Percentiles rank a stretch among this genome's conserved stretches.
Evolutionary conservation across 2,888 invertebrate genomes (phyloP).

Genomic region (Nomada fabriciana): DNA sequence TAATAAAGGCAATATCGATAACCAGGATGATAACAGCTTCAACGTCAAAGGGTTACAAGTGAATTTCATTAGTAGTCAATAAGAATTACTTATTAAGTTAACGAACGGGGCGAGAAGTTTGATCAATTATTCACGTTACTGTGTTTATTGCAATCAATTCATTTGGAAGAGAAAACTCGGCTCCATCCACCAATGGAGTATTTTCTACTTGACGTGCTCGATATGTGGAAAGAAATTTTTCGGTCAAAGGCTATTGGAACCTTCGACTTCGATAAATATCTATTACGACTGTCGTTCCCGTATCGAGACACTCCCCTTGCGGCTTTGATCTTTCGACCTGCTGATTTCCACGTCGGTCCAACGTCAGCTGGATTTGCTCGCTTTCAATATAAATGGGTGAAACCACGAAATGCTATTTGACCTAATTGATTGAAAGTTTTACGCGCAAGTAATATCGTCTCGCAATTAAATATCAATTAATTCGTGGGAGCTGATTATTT

Average conservation of each 20-base stretch:
- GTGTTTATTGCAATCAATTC: not conserved
- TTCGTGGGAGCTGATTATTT: too few species aligned
- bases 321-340: slow-evolving; percentile 34
- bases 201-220: slow-evolving; percentile 9
- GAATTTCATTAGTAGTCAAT: not conserved
- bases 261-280: not conserved
- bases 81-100: too few species aligned
- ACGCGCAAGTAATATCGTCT: too few species aligned
- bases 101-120: too few species aligned
- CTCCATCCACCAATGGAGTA: not conserved
- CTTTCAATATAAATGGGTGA: not conserved
- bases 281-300: slow-evolving; percentile 17
- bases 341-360: not conserved
- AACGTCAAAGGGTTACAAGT: slow-evolving; percentile 28
- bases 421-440: not conserved
- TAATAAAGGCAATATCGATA: slow-evolving; percentile 34
- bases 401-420: not conserved
- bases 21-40: slow-evolving; percentile 6
- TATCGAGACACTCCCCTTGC: not conserved
- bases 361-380: not conserved
- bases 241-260: not conserved
- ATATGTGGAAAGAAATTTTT: slow-evolving; percentile 16
- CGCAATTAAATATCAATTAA: too few species aligned
- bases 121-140: not conserved
- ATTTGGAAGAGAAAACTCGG: not conserved